A percentile compares a stretch with the other conserved stretches of the same genome.
Evolutionary conservation across 2,797 vertebrate genomes (phyloP).

Genomic region (Tarsius wallacei): DNA sequence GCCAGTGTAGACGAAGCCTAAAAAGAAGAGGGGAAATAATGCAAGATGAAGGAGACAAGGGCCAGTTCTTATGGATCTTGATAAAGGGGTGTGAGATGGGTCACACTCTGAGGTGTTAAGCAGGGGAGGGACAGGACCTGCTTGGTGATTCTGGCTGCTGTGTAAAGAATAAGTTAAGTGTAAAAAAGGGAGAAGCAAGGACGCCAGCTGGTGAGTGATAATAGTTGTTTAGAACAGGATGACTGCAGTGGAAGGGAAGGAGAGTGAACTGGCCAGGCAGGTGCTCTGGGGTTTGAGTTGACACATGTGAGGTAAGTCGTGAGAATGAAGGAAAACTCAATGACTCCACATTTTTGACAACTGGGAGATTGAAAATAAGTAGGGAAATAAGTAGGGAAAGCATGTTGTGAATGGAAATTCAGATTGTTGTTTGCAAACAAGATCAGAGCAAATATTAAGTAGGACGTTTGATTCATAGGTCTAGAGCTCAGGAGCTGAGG

Average conservation of each 20-base stretch:
- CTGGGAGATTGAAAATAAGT: not conserved
- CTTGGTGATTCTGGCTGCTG: not conserved
- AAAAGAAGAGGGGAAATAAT: not conserved
- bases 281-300: not conserved
- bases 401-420: not conserved
- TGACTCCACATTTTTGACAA: not conserved
- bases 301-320: not conserved
- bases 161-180: not conserved
- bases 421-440: not conserved
- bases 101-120: accelerated
- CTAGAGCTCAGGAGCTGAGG: not conserved
- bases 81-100: not conserved
- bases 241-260: too few relatives aligned
- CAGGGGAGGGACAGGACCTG: too few relatives aligned
- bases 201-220: accelerated
- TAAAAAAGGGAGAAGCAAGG: not conserved
- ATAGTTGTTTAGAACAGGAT: not conserved
- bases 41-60: accelerated
- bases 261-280: not conserved
- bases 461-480: not conserved
- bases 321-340: not conserved
- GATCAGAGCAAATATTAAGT: not conserved
- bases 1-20: accelerated
- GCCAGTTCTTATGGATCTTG: not conserved
- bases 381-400: not conserved